Base-by-base conservation (phyloP, 1,140 invertebrate genomes). In the Himalopsyche phryganea region DNA sequence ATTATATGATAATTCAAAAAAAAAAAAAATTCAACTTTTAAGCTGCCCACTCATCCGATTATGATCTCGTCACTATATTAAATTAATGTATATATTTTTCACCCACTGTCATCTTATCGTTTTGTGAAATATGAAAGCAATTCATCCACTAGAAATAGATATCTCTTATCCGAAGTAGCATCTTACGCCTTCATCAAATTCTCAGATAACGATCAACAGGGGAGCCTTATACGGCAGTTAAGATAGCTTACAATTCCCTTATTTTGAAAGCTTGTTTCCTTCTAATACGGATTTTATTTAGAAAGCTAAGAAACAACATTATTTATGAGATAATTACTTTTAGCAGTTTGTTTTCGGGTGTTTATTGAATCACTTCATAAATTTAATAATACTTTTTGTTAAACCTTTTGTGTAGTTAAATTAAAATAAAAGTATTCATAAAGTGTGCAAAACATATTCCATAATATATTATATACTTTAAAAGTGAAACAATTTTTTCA, bases 171-270 rank as follows among this genome's bases (percentile, higher is more conserved):
- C 17, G 18, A 19, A n/a, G 2, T 19, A 19, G 13, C 23, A 28
- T 28, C 23, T 28, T 32, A 20, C 19, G 23, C 50, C 54, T 61
- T 57, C 50, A 61, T 61, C 53, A 61, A 61, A 61, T 61, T 49
- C 54, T 17, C 18, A 50, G 38, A 61, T 57, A 58, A 61, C 60
- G 60, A 61, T 56, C 60, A 33, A 33, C 60, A 10, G 20, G 60
- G 60, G 60, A 61, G 54, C 42, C 44, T 50, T 61, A 57, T 56
- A 56, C 46, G 20, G 44, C 46, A 28, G 52, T 46, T 51, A 50
- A 50, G 51, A 60, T 56, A 51, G 46, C 36, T 13, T 19, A 33
- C 47, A 58, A 33, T 58, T 36, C 32, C 23, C 48, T 14, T 18
- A 20, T 40, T 51, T 51, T 11, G 47, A 15, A 19, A 48, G 41